phyloP scores from a whole-genome alignment of 1,140 invertebrate genomes.

The Aradophagus sp. region DNA sequence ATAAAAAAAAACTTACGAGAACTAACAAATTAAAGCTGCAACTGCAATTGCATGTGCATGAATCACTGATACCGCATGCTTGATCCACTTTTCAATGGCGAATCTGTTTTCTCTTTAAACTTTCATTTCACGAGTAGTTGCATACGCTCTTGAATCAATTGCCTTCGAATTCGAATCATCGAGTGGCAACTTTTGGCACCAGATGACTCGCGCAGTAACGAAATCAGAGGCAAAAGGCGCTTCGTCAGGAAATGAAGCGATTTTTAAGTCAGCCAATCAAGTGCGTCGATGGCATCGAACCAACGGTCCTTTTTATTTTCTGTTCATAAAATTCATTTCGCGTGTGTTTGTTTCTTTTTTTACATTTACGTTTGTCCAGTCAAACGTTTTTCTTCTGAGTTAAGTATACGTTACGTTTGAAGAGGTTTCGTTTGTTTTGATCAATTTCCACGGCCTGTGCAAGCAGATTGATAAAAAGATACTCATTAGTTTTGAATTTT shows the following conservation, averaged over 20 bases:
- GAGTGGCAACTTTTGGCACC: slow-evolving; percentile 12
- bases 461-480: too few species aligned
- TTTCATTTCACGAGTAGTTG: slow-evolving; percentile 43
- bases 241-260: slow-evolving; percentile 15
- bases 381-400: too few species aligned
- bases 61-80: slow-evolving; percentile 26
- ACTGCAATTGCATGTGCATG: slow-evolving; percentile 44
- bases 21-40: too few species aligned
- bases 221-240: slow-evolving; percentile 70
- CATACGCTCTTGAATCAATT: slow-evolving; percentile 38
- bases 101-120: slow-evolving; percentile 29
- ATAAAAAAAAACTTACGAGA: too few species aligned
- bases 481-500: slow-evolving; percentile 4
- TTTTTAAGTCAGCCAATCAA: slow-evolving; percentile 26
- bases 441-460: too few species aligned
- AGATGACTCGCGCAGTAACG: slow-evolving; percentile 19
- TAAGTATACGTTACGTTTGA: too few species aligned
- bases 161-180: slow-evolving; percentile 26
- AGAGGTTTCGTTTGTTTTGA: too few species aligned
- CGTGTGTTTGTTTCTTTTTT: slow-evolving; percentile 19
- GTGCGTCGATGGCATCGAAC: slow-evolving; percentile 57
- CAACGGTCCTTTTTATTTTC: slow-evolving; percentile 30
- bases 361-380: background rate
- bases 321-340: too few species aligned
- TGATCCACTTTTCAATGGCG: slow-evolving; percentile 21